Base-by-base conservation (phyloP, 2,888 invertebrate species). In the Petrophora chlorosata region DNA sequence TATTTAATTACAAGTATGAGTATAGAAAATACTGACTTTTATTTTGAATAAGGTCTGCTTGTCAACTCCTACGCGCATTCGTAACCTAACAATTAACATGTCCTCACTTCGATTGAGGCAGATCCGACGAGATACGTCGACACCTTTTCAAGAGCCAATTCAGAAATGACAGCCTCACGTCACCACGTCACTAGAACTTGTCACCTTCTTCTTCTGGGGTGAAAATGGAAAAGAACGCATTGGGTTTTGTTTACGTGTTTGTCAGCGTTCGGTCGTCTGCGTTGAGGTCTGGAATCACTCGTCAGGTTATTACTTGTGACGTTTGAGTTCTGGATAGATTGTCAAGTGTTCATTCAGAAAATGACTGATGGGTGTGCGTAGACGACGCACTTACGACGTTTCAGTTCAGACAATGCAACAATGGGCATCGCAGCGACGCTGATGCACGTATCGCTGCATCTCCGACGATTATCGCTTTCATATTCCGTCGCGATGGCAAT, bases 401-500 rank as follows among this genome's bases (percentile, higher is more conserved):
- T 65, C 65, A 66, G 59, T 53, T 53, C 64, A 60, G 65, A 55
- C 59, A 56, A 61, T 61, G 50, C 60, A 56, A 90, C 89, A 89
- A 89, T 89, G 77, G 76, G 77, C 78, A 88, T 88, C 87, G 85
- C 85, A 84, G 86, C 80, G 80, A 74, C 19, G n/a, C 4, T 77
- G 76, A 76, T 77, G 76, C 79, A 72, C 70, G 76, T 84, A 88
- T 87, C 86, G 76, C 70, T 72, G 73, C 78, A 87, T 87, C 86
- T 81, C 75, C 63, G 32, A 10, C 42, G 78, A 83, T 86, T 80
- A 88, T 82, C 83, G 76, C 81, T 73, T 73, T 73, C 79, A 73
- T 79, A 76, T 78, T 68, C 76, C 76, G 76, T 72, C 77, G 70
- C 71, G 70, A 67, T 61, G 68, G 76, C 82, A 80, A 86, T 87